Base-by-base conservation (phyloP, 1,140 invertebrate species). In the Leptopilina clavipes region DNA sequence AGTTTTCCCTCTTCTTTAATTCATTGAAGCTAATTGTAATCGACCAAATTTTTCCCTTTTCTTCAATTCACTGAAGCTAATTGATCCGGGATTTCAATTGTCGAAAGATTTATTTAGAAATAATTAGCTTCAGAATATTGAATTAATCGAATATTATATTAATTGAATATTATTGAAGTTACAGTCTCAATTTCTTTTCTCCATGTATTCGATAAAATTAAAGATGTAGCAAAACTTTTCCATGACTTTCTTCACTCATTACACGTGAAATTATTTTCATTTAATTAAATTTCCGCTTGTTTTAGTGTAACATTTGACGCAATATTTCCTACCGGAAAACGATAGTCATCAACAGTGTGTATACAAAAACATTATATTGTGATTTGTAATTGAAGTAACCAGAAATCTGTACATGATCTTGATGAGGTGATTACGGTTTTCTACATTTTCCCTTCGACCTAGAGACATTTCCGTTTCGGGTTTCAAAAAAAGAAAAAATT, bases 391-490 rank as follows among this genome's bases (percentile, higher is more conserved):
- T 65, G 59, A 65, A 65, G 22, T 65, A 65, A 40, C 22, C 25
- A 65, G 59, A 5, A 83, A 83, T 80, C 76, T 79, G 81, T 77
- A 78, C 77, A 78, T 81, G 81, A 83, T 83, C 81, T 79, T 76
- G 72, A 79, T 79, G 81, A 76, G 76, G 78, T 76, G 79, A 83
- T 83, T 78, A 75, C 75, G 56, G 81, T 83, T 83, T 83, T 83
- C 79, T 78, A 83, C 81, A 76, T 79, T 83, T 83, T 83, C 79
- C 73, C 79, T 83, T 81, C 77, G 81, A 81, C 81, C 81, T 81
- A 83, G 81, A 83, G 81, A 77, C 77, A 77, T 73, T 83, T 81
- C 81, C 81, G 81, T 81, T 83, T 83, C 81, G 76, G n/a, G n/a
- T 72, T 54, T 73, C 45, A 59, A 78, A 81, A 78, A 74, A 75